A percentile compares a stretch with the other conserved stretches of the same genome.
Conservation (phyloP, 2,113 vertebrate genomes). For the Mungos mungo region DNA sequence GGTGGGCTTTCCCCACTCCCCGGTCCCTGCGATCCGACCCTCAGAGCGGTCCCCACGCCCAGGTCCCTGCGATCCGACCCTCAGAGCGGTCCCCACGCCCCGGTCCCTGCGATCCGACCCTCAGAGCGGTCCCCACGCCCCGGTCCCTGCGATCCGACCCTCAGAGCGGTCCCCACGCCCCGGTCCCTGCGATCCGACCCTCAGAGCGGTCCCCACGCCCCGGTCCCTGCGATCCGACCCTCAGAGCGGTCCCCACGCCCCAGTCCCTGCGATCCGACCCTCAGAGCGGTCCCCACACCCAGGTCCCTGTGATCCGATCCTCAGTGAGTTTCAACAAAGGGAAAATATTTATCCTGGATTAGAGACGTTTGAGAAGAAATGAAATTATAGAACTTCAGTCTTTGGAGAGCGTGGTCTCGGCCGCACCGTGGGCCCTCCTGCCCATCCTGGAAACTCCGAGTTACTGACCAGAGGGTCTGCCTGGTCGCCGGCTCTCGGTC, state of each 20-base stretch:
- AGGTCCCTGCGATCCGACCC: background rate
- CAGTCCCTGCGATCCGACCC: no score
- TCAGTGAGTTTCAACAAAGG: background rate
- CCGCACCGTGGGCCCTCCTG: fast-evolving
- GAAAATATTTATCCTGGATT: background rate
- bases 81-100: background rate
- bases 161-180: no score
- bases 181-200: no score
- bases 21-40: background rate
- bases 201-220: no score
- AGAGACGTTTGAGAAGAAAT: background rate
- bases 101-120: no score
- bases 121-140: no score
- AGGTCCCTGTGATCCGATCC: background rate
- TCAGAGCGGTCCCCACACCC: background rate
- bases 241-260: no score
- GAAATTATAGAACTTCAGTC: background rate
- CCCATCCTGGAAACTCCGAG: background rate
- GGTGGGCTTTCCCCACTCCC: background rate
- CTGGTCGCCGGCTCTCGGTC: background rate
- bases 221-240: no score
- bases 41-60: background rate
- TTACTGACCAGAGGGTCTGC: fast-evolving
- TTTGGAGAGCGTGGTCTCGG: background rate
- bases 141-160: no score